phyloP scores from a whole-genome alignment of 2,888 invertebrate species.

The Abscondita cerata region DNA sequence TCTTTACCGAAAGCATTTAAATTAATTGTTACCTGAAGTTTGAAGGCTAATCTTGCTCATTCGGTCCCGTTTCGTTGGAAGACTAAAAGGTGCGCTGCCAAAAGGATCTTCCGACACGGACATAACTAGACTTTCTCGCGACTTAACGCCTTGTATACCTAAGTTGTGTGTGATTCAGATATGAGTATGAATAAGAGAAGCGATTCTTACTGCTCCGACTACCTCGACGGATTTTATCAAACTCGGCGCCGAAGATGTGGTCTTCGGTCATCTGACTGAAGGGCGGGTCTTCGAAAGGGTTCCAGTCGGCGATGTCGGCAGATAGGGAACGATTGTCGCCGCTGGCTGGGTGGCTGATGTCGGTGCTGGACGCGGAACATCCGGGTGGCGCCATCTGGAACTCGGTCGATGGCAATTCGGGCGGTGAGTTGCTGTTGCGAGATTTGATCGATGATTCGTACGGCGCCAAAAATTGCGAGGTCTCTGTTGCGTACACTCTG shows the following conservation, averaged over 20 bases:
- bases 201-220: slow-evolving; percentile 74
- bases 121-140: slow-evolving; percentile 73
- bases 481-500: slow-evolving; percentile 77
- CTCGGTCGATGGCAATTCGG: slow-evolving; percentile 52
- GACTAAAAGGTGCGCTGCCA: slow-evolving; percentile 81
- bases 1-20: slow-evolving; percentile 7
- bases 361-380: slow-evolving; percentile 56
- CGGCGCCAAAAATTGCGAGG: slow-evolving; percentile 76
- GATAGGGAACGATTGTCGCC: slow-evolving; percentile 55
- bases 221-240: slow-evolving; percentile 80
- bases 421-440: slow-evolving; percentile 57
- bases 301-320: slow-evolving; percentile 77
- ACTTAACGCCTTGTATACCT: slow-evolving; percentile 74
- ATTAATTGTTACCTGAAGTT: slow-evolving; percentile 59
- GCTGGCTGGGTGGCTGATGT: slow-evolving; percentile 51
- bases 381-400: slow-evolving; percentile 51
- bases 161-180: slow-evolving; percentile 11
- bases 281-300: slow-evolving; percentile 79
- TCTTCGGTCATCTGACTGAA: slow-evolving; percentile 80
- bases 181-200: not conserved
- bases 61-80: slow-evolving; percentile 63
- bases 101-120: slow-evolving; percentile 78
- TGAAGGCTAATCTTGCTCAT: slow-evolving; percentile 50
- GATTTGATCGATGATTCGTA: slow-evolving; percentile 73
- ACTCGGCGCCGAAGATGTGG: slow-evolving; percentile 82